phyloP scores from a whole-genome alignment of 1,140 invertebrate species.

The Ptiloglossa arizonensis region DNA sequence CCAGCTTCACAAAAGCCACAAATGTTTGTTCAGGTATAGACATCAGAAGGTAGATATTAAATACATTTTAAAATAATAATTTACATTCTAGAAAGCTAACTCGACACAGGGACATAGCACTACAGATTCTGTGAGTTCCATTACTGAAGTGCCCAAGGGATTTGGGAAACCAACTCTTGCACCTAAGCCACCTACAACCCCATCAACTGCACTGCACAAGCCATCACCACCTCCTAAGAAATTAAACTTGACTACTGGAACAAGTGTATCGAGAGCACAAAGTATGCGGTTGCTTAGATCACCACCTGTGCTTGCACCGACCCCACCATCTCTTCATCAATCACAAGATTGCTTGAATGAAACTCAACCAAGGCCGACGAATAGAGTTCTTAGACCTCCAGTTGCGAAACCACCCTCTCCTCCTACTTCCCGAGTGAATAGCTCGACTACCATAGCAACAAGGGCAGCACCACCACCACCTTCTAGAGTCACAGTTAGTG shows the following conservation, averaged over 20 bases:
- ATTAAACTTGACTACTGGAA: constrained; percentile 70
- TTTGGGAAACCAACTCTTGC: constrained; percentile 82
- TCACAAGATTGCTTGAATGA: constrained; percentile 82
- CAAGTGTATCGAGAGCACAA: constrained; percentile 81
- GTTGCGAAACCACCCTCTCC: constrained; percentile 79
- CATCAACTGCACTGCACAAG: constrained; percentile 72
- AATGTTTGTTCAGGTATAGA: constrained; percentile 68
- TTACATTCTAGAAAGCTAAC: constrained; percentile 26
- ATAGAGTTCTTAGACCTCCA: constrained; percentile 76
- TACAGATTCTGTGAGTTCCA: constrained; percentile 52
- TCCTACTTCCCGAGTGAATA: constrained; percentile 68
- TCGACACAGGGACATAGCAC: constrained; percentile 30
- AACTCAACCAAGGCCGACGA: constrained; percentile 69
- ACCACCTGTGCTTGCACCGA: constrained; percentile 78
- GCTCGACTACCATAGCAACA: constrained; percentile 46
- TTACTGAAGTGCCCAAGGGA: constrained; percentile 68
- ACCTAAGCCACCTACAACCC: constrained; percentile 80
- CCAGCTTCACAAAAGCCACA: constrained; percentile 81
- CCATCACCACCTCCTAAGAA: constrained; percentile 82
- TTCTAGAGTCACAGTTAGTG: constrained; percentile 69
- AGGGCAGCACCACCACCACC: constrained; percentile 77
- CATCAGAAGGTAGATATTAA: background rate
- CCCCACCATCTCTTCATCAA: constrained; percentile 80
- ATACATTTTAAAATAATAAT: background rate
- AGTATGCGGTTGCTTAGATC: constrained; percentile 83